These are phyloP conservation scores for Meiosimyza decipiens DNA, from an alignment of 2,888 invertebrate genomes.

Conservation along the genomic window DNA sequence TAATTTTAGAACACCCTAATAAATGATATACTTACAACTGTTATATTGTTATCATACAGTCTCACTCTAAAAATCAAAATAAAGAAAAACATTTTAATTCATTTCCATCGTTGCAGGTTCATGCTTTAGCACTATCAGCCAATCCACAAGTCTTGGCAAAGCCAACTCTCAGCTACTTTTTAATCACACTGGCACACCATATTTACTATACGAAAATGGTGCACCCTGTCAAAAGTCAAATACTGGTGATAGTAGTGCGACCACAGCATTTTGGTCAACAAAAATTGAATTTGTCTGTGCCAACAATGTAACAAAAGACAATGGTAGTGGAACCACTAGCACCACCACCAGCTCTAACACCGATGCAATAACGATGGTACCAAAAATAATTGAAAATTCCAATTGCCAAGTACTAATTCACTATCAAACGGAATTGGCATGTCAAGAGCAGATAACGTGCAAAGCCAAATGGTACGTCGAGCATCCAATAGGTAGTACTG, in stretches of 20 bases:
- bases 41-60: no score
- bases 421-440: slow-evolving; percentile 64
- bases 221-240: slow-evolving; percentile 52
- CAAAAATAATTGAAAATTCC: slow-evolving; percentile 66
- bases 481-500: slow-evolving; percentile 47
- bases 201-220: slow-evolving; percentile 63
- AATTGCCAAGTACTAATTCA: slow-evolving; percentile 66
- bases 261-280: slow-evolving; percentile 59
- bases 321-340: slow-evolving; percentile 35
- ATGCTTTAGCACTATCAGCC: slow-evolving; percentile 52
- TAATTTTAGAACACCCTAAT: no score
- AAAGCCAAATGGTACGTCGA: slow-evolving; percentile 56
- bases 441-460: slow-evolving; percentile 63
- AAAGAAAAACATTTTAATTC: no score
- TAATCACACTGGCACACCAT: slow-evolving; percentile 63
- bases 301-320: slow-evolving; percentile 55
- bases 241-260: slow-evolving; percentile 38
- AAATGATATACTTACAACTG: no score
- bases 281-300: slow-evolving; percentile 67
- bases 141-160: slow-evolving; percentile 58
- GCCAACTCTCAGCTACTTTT: slow-evolving; percentile 60
- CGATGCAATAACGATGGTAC: slow-evolving; percentile 43
- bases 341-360: slow-evolving; percentile 33
- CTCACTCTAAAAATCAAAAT: no score
- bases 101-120: slow-evolving; percentile 53